Evolutionary conservation across 2,888 invertebrate genomes (phyloP), one percentile per base, ranked within the genome.

Genomic region (Zeuzera pyrina): DNA sequence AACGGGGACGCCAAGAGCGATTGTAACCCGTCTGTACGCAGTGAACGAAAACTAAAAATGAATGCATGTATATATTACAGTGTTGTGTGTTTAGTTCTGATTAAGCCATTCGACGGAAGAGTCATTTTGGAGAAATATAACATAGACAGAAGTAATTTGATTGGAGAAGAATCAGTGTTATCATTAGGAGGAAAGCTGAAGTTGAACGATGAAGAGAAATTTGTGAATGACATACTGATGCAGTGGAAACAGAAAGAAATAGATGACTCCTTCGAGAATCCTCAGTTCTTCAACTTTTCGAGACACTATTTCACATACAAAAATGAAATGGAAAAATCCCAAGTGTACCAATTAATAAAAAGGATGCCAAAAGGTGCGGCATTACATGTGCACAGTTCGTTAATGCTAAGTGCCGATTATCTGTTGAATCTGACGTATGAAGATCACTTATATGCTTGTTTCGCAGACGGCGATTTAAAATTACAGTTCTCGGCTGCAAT

Each of bases 311-410:
- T 92, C 47, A 60, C 77, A 0, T 86, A 88, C 1, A 85, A 85
- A 42, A 52, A 81, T 1, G 62, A 83, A 6, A 89, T 93, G 8
- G 73, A 86, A 10, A 57, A 72, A 1, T 91, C 92, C 0, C 69
- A 85, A 33, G 87, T 93, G 2, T 93, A 89, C 52, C 63, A 87
- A 41, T 74, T 91, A 2, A 86, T 94, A 4, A 73, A 72, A 33
- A 63, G 54, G 30, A 86, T 94, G 86, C 94, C 94, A 0, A 94
- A 94, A 71, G 94, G 91, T 1, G 89, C 85, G 0, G 88, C 87
- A 0, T 60, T 92, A 8, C 93, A 92, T 49, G 84, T 87, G 0
- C 92, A 92, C 50, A 86, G 89, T 43, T 86, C 88, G 0, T 84
- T 89, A 1, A 74, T 89, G 44, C 85, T 86, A 10, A 87, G 88